Base-by-base conservation (phyloP, 2,888 invertebrate species). In the Pheosia tremula region DNA sequence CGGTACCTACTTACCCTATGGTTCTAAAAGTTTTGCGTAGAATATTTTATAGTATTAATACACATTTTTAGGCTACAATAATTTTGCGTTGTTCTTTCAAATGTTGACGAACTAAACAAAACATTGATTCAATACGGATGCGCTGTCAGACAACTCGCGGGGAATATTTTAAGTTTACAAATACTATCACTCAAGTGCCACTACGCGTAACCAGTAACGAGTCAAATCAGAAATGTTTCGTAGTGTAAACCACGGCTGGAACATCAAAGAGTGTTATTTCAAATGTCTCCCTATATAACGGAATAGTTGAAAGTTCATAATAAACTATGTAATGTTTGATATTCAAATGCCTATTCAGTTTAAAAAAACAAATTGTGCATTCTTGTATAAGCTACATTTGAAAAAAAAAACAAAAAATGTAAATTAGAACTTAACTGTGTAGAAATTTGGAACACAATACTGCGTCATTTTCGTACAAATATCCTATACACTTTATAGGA, bases 151-250 rank as follows among this genome's bases (percentile, higher is more conserved):
- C 8, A 47, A 9, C 4, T 47, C 4, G 47, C 11, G 41, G 5
- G 8, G 11, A 59, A 49, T 13, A 61, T 66, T 6, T 36, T 61
- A 67, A 58, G 61, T 67, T 60, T 63, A 66, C 69, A 74, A 72
- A 71, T 61, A 39, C 69, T 50, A 75, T 75, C 74, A 77, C n/a
- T 74, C 75, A 71, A 71, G 72, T 68, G 69, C 66, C 67, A 66
- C 63, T 69, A 60, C 50, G n/a, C 8, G 50, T 56, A 66, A 71
- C 66, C 68, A 66, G 61, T 68, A 59, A 65, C 64, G 63, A 62
- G 60, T 55, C 53, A 36, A 53, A 50, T 43, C n/a, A 41, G 60
- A 56, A 37, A 8, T 39, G 41, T n/a, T 7, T 10, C n/a, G 47
- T 54, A 60, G 63, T 56, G 58, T 67, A 65, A 64, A 67, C 69